Percentiles rank a stretch among this genome's conserved stretches.
These are phyloP conservation scores for Cotesia vestalis DNA, from an alignment of 1,140 invertebrate species.

Conservation along the genomic window DNA sequence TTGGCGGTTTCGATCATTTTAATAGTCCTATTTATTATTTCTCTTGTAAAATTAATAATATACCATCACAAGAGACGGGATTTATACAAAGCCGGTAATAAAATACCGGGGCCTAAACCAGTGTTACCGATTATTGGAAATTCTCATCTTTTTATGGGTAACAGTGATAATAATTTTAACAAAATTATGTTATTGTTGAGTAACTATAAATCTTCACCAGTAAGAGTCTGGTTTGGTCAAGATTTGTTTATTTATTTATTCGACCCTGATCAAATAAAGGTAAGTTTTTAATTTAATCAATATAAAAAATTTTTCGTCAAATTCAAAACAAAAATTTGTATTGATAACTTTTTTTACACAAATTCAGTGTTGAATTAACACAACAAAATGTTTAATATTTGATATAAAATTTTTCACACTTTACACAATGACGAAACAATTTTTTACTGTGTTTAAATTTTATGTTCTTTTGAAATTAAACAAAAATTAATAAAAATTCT, in stretches of 20 bases:
- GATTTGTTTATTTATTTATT: slow-evolving; percentile 55
- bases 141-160: slow-evolving; percentile 64
- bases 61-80: slow-evolving; percentile 37
- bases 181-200: slow-evolving; percentile 37
- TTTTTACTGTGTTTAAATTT: no score
- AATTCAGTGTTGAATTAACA: no score
- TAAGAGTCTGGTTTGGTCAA: slow-evolving; percentile 51
- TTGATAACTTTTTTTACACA: no score
- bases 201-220: slow-evolving; percentile 41
- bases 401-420: no score
- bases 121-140: slow-evolving; percentile 70
- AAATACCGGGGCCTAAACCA: slow-evolving; percentile 63
- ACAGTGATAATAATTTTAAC: slow-evolving; percentile 49
- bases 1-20: no score
- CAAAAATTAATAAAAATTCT: no score
- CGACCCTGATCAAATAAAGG: slow-evolving; percentile 66
- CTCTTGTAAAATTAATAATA: slow-evolving; percentile 27
- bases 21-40: slow-evolving; percentile 14
- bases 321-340: no score
- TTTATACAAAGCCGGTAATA: slow-evolving; percentile 52
- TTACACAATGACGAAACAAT: no score
- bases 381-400: no score
- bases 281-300: slow-evolving; percentile 25
- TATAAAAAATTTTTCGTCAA: no score
- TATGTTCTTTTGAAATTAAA: no score